Evolutionary conservation across 1,140 invertebrate genomes (phyloP).

Genomic region (Drosophila erecta): DNA sequence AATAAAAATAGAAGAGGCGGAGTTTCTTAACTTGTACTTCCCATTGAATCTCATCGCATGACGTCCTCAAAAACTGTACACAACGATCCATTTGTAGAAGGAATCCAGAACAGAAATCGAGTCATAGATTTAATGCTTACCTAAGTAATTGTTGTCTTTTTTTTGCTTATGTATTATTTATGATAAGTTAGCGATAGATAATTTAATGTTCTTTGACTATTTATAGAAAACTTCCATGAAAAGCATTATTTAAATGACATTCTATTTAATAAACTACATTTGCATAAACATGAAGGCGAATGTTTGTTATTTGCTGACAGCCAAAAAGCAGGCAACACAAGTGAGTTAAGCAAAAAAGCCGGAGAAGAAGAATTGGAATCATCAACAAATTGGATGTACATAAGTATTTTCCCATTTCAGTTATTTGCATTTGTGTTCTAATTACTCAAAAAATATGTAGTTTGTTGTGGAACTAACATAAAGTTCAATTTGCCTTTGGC

Average conservation of each 20-base stretch:
- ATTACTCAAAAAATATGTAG: too few species aligned
- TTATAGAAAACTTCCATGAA: conserved; percentile 50
- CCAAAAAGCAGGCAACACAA: conserved; percentile 66
- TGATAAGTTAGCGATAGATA: conserved; percentile 24
- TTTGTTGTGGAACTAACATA: too few species aligned
- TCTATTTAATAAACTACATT: conserved; percentile 59
- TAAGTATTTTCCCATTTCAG: neutral
- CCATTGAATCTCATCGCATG: conserved; percentile 14
- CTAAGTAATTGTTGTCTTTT: conserved; percentile 30
- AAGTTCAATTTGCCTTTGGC: too few species aligned
- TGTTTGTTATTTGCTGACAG: conserved; percentile 20
- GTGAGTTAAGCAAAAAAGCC: conserved; percentile 5
- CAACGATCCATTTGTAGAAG: conserved; percentile 33
- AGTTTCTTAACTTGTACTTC: conserved; percentile 10
- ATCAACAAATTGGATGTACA: neutral
- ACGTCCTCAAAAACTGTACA: conserved; percentile 9
- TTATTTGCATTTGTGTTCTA: too few species aligned
- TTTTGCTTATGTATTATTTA: conserved; percentile 24
- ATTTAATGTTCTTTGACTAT: conserved; percentile 64
- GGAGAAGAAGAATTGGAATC: neutral
- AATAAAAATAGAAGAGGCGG: neutral
- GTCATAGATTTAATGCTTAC: conserved; percentile 62
- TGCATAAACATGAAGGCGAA: conserved; percentile 33
- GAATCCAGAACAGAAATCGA: conserved; percentile 63
- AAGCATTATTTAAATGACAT: conserved; percentile 60